Percentiles rank a stretch among this genome's conserved stretches.
Evolutionary conservation across 2,113 vertebrate species (phyloP).

Genomic region (Pteropus alecto): DNA sequence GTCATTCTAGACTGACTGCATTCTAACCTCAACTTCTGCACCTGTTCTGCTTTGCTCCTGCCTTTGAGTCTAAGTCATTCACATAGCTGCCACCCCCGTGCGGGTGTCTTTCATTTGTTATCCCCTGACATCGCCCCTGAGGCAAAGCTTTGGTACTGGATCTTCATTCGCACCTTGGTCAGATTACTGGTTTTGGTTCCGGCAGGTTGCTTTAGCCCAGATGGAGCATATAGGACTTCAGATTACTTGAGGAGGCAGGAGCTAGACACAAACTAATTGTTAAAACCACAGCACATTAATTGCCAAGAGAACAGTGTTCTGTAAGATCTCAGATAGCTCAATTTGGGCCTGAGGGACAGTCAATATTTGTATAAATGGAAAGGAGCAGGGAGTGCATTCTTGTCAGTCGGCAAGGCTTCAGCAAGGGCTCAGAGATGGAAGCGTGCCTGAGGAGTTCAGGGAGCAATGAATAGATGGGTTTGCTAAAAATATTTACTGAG

Average conservation of each 20-base stretch:
- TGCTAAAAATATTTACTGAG: conserved; percentile 33
- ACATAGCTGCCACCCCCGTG: neutral
- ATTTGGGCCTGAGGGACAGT: neutral
- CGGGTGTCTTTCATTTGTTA: neutral
- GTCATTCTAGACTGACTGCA: neutral
- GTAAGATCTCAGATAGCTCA: neutral
- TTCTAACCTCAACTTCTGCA: neutral
- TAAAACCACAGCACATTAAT: neutral
- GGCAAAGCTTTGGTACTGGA: neutral
- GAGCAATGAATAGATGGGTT: neutral
- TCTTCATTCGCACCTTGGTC: neutral
- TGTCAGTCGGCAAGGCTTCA: neutral
- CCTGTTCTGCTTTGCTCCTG: neutral
- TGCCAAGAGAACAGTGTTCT: neutral
- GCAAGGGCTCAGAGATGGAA: neutral
- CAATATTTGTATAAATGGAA: conserved; percentile 46
- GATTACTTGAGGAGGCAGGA: neutral
- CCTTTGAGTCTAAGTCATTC: neutral
- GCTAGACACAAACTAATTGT: neutral
- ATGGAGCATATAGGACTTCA: neutral
- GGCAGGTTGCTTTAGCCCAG: neutral
- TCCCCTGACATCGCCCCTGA: neutral
- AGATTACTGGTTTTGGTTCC: neutral
- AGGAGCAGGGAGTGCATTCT: conserved; percentile 25
- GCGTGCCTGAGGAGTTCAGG: neutral